Conservation (phyloP, 1,140 invertebrate species). For the Drosophila parabipectinata region DNA sequence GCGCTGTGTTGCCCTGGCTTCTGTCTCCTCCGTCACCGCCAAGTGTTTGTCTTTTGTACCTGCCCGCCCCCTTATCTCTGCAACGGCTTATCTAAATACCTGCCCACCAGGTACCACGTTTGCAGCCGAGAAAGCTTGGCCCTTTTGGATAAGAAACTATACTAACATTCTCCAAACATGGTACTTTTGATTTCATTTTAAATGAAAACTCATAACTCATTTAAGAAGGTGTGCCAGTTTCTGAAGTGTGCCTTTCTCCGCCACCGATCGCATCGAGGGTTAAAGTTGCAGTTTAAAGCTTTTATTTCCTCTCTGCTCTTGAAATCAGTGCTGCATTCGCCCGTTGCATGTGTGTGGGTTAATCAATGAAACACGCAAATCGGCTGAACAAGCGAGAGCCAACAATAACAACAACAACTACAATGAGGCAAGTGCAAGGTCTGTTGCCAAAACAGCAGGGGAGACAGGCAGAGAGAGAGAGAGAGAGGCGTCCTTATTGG, state of each 20-base stretch:
- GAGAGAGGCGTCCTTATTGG: constrained; percentile 44
- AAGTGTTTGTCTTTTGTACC: constrained; percentile 36
- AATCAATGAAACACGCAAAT: constrained; percentile 62
- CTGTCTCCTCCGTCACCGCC: constrained; percentile 30
- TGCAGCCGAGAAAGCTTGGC: too few relatives aligned
- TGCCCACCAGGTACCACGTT: constrained; percentile 4
- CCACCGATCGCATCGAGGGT: neutral
- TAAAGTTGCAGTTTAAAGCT: constrained; percentile 23
- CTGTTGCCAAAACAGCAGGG: constrained; percentile 30
- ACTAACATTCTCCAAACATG: too few relatives aligned
- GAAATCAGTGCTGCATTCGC: constrained; percentile 23
- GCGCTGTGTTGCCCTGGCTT: constrained; percentile 28
- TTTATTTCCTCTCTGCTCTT: constrained; percentile 40
- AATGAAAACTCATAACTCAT: too few relatives aligned
- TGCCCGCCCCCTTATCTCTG: neutral
- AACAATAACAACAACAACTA: constrained; percentile 19
- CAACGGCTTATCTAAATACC: constrained; percentile 35
- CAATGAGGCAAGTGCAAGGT: constrained; percentile 67
- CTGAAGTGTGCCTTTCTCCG: neutral
- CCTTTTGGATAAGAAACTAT: too few relatives aligned
- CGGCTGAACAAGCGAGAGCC: constrained; percentile 39
- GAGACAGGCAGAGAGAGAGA: constrained; percentile 23
- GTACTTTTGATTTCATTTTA: too few relatives aligned
- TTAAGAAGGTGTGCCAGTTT: too few relatives aligned
- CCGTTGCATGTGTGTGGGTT: constrained; percentile 34